These are phyloP conservation scores for Anomalospiza imberbis DNA, from an alignment of 2,797 vertebrate genomes.

Conservation along the genomic window DNA sequence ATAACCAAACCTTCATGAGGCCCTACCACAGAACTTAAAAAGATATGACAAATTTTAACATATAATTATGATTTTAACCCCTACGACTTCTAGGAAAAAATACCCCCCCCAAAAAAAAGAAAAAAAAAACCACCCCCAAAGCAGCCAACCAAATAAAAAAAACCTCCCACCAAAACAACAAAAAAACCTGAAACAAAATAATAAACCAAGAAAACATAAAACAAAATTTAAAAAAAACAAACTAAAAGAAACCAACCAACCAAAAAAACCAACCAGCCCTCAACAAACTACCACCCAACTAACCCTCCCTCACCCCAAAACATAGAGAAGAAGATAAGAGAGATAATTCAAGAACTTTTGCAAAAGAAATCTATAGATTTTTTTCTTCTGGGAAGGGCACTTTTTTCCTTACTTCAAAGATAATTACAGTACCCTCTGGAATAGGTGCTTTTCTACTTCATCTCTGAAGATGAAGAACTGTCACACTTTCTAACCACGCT, in stretches of 20 bases:
- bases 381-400: neutral
- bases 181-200: neutral
- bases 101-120: too few species aligned
- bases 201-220: neutral
- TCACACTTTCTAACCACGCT: constrained; percentile 17
- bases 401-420: neutral
- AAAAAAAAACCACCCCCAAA: neutral
- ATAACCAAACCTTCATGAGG: neutral
- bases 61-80: neutral
- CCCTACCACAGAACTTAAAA: neutral
- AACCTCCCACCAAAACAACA: neutral
- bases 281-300: neutral
- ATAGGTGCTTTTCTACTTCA: neutral
- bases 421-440: neutral
- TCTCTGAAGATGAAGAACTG: neutral
- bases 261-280: neutral
- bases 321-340: neutral
- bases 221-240: too few species aligned
- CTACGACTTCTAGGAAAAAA: neutral
- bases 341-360: neutral
- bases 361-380: neutral
- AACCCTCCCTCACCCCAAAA: neutral
- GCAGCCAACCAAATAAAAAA: neutral
- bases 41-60: neutral
- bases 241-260: neutral